phyloP scores from a whole-genome alignment of 2,797 vertebrate species.

The Lepus oiostolus region DNA sequence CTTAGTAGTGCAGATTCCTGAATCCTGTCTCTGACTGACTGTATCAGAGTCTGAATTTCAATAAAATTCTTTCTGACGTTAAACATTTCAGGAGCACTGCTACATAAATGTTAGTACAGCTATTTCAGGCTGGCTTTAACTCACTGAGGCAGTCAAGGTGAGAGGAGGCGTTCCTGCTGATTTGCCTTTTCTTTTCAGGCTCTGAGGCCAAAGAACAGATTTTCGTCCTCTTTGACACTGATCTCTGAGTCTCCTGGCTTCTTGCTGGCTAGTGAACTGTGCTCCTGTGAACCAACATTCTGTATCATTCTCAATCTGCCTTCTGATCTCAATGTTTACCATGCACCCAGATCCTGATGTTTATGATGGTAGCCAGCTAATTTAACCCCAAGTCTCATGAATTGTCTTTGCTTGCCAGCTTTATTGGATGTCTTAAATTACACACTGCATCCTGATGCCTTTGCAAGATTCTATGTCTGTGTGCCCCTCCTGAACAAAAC shows the following conservation, averaged over 20 bases:
- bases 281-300: not conserved
- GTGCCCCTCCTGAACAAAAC: not conserved
- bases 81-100: not conserved
- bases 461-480: not conserved
- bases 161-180: not conserved
- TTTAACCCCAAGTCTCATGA: not conserved
- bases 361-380: conserved; percentile 24
- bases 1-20: not conserved
- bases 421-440: conserved; percentile 8
- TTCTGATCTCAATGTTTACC: not conserved
- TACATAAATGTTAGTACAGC: not conserved
- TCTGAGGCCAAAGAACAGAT: not conserved
- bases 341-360: not conserved
- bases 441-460: not conserved
- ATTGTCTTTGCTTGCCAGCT: not conserved
- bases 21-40: not conserved
- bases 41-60: not conserved
- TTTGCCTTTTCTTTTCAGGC: not conserved
- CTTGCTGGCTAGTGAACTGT: not conserved
- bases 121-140: not conserved
- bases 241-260: not conserved
- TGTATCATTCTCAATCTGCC: not conserved
- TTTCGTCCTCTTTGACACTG: not conserved
- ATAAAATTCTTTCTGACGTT: not conserved
- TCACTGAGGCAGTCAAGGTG: not conserved